Percentiles rank a stretch among this genome's conserved stretches.
These are phyloP conservation scores for Cacatua alba DNA, from an alignment of 2,113 vertebrate genomes.

Conservation along the genomic window DNA sequence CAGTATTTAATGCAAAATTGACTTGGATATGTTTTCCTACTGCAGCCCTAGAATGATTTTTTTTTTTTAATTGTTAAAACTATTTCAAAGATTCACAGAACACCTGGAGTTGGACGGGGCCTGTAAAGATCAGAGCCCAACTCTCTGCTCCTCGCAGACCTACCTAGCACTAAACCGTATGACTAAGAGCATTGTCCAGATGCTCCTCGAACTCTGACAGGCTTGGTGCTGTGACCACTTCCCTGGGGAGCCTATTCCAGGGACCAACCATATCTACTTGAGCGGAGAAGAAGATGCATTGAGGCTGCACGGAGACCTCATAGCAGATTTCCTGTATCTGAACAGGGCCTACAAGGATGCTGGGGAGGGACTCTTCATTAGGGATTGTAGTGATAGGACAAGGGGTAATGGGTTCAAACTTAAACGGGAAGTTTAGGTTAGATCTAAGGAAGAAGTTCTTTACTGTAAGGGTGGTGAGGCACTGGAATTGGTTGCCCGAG, in stretches of 20 bases:
- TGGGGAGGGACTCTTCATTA: background rate
- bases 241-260: background rate
- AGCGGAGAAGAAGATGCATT: background rate
- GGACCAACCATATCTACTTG: background rate
- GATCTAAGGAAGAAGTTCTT: no score
- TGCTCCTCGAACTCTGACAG: background rate
- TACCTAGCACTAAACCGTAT: background rate
- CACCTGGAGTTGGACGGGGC: background rate
- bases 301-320: background rate
- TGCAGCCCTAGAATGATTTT: background rate
- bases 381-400: background rate
- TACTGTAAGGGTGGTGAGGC: no score
- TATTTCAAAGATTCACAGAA: background rate
- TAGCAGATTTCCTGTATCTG: background rate
- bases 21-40: background rate
- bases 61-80: background rate
- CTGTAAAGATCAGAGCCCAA: background rate
- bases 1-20: background rate
- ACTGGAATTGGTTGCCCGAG: no score
- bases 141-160: background rate
- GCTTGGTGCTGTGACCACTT: accelerated
- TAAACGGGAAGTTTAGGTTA: no score
- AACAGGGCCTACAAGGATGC: background rate
- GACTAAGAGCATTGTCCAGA: background rate
- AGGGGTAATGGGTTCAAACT: background rate